Evolutionary conservation across 1,140 invertebrate genomes (phyloP).

Genomic region (Neodiprion lecontei): DNA sequence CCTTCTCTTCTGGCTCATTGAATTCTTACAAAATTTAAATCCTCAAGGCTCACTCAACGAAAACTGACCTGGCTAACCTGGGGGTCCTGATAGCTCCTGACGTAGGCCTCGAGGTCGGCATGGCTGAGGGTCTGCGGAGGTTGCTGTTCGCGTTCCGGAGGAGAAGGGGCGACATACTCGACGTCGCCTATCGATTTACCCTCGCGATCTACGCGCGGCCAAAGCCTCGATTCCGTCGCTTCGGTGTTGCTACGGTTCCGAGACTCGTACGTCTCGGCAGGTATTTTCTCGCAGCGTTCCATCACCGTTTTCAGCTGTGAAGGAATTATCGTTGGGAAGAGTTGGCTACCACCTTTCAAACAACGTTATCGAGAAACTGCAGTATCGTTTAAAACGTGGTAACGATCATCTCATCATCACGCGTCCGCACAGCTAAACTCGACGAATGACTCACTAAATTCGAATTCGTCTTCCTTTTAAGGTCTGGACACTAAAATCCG

Average conservation of each 20-base stretch:
- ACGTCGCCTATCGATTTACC: slow-evolving; percentile 70
- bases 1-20: too few relatives aligned
- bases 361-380: too few relatives aligned
- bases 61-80: slow-evolving; percentile 51
- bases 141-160: slow-evolving; percentile 72
- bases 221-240: slow-evolving; percentile 57
- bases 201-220: slow-evolving; percentile 72
- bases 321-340: slow-evolving; percentile 21
- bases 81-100: slow-evolving; percentile 63
- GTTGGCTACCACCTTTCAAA: too few relatives aligned
- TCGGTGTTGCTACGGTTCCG: slow-evolving; percentile 50
- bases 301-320: slow-evolving; percentile 75
- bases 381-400: too few relatives aligned
- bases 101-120: slow-evolving; percentile 62
- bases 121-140: slow-evolving; percentile 61
- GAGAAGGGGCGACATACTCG: slow-evolving; percentile 77
- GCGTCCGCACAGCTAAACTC: too few relatives aligned
- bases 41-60: neutral
- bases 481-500: too few relatives aligned
- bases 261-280: slow-evolving; percentile 68
- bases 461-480: too few relatives aligned
- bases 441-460: too few relatives aligned
- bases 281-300: slow-evolving; percentile 77
- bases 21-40: too few relatives aligned
- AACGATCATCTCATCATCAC: too few relatives aligned